Percentiles rank a stretch among this genome's conserved stretches.
These are phyloP conservation scores for Gobiocypris rarus DNA, from an alignment of 2,113 vertebrate species.

Conservation along the genomic window DNA sequence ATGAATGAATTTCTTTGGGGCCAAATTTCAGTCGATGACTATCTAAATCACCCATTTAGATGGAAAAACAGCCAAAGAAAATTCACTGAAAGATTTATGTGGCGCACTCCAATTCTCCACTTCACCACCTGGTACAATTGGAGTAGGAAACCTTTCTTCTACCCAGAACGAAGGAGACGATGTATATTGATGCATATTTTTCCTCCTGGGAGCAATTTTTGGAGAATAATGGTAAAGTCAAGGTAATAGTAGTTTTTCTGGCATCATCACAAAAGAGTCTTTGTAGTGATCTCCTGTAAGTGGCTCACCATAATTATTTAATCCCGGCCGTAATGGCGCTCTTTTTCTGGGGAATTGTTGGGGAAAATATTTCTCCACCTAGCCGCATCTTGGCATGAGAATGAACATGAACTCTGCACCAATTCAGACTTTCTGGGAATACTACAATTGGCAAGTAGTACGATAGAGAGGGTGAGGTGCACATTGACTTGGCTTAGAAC, in stretches of 20 bases:
- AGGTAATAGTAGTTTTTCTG: conserved; percentile 63
- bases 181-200: conserved; percentile 52
- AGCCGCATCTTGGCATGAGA: conserved; percentile 47
- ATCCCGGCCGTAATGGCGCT: conserved; percentile 54
- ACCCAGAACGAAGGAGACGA: conserved; percentile 38
- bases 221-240: conserved; percentile 60
- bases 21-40: conserved; percentile 33
- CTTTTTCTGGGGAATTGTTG: conserved; percentile 43
- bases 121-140: conserved; percentile 30
- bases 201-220: conserved; percentile 58
- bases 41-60: conserved; percentile 44
- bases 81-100: conserved; percentile 50
- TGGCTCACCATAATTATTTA: conserved; percentile 65
- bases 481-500: conserved; percentile 5
- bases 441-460: conserved; percentile 30
- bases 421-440: conserved; percentile 47
- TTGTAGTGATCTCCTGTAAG: conserved; percentile 63
- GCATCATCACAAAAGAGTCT: conserved; percentile 63
- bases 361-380: conserved; percentile 57
- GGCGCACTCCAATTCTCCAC: conserved; percentile 13
- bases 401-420: conserved; percentile 30
- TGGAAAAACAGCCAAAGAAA: conserved; percentile 20
- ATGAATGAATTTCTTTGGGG: conserved; percentile 34
- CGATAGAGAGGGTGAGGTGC: not conserved
- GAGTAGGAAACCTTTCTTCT: conserved; percentile 53